Conservation (phyloP, 2,113 vertebrate genomes). For the Alosa alosa region DNA sequence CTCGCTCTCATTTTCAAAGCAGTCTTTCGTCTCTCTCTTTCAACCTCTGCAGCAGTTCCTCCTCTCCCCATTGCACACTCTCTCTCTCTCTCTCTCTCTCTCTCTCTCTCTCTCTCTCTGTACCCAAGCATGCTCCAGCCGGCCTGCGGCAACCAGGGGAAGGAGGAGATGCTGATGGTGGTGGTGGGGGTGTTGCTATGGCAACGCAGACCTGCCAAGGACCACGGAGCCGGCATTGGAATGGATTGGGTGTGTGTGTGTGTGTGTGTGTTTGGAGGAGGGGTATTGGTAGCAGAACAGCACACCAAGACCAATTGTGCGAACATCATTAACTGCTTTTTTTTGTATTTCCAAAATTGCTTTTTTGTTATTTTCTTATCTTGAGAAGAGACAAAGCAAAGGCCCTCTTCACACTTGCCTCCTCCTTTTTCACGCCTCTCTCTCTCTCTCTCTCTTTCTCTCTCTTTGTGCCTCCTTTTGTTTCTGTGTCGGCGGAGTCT, state of each 20-base stretch:
- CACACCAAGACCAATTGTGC: not conserved
- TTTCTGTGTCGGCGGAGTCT: not conserved
- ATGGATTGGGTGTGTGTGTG: conserved; percentile 31
- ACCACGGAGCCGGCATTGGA: conserved; percentile 36
- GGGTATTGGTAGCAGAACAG: not conserved
- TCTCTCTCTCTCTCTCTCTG: conserved; percentile 27
- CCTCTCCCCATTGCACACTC: not conserved
- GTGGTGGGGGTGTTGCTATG: conserved; percentile 45
- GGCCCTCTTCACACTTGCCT: not conserved
- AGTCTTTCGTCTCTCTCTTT: not conserved
- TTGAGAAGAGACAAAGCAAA: not conserved
- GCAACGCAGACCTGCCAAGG: conserved; percentile 51
- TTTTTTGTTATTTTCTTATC: not conserved
- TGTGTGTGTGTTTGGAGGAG: not conserved
- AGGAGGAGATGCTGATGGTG: conserved; percentile 15
- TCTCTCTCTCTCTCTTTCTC: not conserved
- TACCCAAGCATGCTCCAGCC: conserved; percentile 29
- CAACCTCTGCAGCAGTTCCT: not conserved
- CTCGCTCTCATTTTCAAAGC: not conserved
- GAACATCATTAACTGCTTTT: not conserved
- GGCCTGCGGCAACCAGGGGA: conserved; percentile 44
- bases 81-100: conserved; percentile 23
- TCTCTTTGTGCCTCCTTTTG: not conserved
- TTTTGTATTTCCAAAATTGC: not conserved
- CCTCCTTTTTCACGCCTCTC: not conserved